Evolutionary conservation across 1,140 invertebrate genomes (phyloP), one percentile per base, ranked within the genome.

Genomic region (Drosophila quadrilineata): DNA sequence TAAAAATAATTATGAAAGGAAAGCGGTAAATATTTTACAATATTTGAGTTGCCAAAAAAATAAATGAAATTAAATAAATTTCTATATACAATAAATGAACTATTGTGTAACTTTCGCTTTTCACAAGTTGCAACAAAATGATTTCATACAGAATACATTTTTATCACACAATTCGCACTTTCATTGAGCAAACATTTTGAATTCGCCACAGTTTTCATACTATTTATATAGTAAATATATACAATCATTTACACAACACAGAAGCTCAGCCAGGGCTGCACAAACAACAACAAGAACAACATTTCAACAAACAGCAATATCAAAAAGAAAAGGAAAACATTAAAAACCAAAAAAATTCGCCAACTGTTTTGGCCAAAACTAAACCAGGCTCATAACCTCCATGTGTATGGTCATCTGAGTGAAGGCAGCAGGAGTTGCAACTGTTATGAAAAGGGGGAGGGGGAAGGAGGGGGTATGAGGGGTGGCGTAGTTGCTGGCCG

Each of bases 351-450:
- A 60, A 57, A 58, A 57, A 54, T 59, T 43, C 40, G 75, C 40
- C 70, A 79, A 84, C 72, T 73, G 77, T 82, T 84, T 70, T n/a
- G n/a, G 79, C 64, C 64, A 35, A 84, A 82, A 82, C 77, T 82
- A 84, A 82, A 82, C 77, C 77, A 82, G 77, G 77, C 77, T 82
- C 74, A 65, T 73, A 84, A 73, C 77, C 77, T 73, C 73, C 60
- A 84, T 71, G 71, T 58, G 49, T 46, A 56, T 56, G 67, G 53
- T 52, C 49, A 46, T 17, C 3, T 36, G n/a, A n/a, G n/a, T n/a
- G 31, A 26, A n/a, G 46, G 17, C 28, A 9, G 10, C 26, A 12
- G 33, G 16, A n/a, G n/a, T n/a, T n/a, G n/a, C n/a, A n/a, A n/a
- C n/a, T n/a, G 9, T 22, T 38, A 35, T 22, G 26, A 43, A 14